Evolutionary conservation across 2,888 invertebrate species (phyloP), one percentile per base, ranked within the genome.

Genomic region (Halocaridina rubra): DNA sequence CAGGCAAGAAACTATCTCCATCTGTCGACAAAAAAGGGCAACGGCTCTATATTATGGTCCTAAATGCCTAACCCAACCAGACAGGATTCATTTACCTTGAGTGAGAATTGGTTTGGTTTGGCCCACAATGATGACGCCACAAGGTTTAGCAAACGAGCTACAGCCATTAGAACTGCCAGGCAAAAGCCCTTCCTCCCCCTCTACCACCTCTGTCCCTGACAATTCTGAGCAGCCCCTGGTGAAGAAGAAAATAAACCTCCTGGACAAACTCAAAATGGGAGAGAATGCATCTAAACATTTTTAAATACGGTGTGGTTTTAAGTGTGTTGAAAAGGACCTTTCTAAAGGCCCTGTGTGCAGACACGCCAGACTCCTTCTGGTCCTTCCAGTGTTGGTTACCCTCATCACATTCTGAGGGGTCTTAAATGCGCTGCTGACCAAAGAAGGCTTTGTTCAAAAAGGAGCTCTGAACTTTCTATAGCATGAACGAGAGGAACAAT

Each of bases 21-120:
- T 84, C 84, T 84, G 84, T 79, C 84, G 84, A 84, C 84, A 84
- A 84, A 84, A 84, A 84, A 84, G 79, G 79, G 84, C 79, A 84
- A 84, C 84, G 79, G 33, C 77, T 79, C 75, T 84, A 74, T 75
- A 79, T 84, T 79, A 84, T 84, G 79, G 61, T 79, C 84, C 84
- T 84, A 84, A 84, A 84, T 80, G 79, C 84, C 84, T 84, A 84
- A 84, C 84, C 84, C 61, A 67, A 79, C 74, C 84, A 80, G 84
- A 84, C 84, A 84, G 80, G 84, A 84, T 80, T 84, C 84, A 84
- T 84, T 84, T 84, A 80, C 79, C 84, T 64, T 75, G 79, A 75
- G 84, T 84, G 84, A 84, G 80, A 84, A 84, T 84, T 80, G 84
- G 79, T 75, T 74, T 75, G 79, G 84, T 75, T n/a, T n/a, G n/a